Conservation (phyloP, 2,113 vertebrate species). For the Chaetodon trifascialis region DNA sequence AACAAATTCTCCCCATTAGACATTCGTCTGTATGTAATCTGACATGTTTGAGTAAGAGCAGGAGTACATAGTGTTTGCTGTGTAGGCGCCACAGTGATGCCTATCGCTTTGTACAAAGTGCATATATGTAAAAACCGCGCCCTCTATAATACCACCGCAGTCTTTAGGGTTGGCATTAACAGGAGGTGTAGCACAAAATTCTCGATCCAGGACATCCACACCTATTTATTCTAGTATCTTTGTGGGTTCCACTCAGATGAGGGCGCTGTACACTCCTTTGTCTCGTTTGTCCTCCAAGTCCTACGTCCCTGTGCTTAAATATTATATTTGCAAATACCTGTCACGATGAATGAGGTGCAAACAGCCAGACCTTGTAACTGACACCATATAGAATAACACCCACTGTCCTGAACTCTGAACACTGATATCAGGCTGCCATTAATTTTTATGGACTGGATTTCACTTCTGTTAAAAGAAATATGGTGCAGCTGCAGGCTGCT, state of each 20-base stretch:
- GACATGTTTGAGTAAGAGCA: neutral
- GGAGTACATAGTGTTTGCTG: neutral
- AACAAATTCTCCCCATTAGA: neutral
- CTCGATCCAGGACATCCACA: too few relatives aligned
- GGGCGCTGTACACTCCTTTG: too few relatives aligned
- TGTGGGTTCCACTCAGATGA: too few relatives aligned
- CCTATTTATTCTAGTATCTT: too few relatives aligned
- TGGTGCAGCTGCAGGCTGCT: neutral
- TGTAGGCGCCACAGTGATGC: neutral
- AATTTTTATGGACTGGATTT: neutral
- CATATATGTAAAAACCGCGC: neutral
- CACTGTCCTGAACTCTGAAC: slow-evolving; percentile 10
- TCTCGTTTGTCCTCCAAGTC: too few relatives aligned
- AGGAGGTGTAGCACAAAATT: too few relatives aligned
- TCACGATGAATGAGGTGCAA: neutral
- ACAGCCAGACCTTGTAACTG: neutral
- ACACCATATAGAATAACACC: neutral
- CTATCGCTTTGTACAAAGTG: neutral
- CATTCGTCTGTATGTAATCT: neutral
- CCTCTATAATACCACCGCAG: neutral
- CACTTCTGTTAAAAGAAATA: neutral
- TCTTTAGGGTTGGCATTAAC: neutral
- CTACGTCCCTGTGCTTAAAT: neutral
- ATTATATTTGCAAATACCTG: neutral
- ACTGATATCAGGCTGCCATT: neutral